phyloP scores from a whole-genome alignment of 53 echinoderm and acorn worm genomes.

The Paracentrotus lividus region DNA sequence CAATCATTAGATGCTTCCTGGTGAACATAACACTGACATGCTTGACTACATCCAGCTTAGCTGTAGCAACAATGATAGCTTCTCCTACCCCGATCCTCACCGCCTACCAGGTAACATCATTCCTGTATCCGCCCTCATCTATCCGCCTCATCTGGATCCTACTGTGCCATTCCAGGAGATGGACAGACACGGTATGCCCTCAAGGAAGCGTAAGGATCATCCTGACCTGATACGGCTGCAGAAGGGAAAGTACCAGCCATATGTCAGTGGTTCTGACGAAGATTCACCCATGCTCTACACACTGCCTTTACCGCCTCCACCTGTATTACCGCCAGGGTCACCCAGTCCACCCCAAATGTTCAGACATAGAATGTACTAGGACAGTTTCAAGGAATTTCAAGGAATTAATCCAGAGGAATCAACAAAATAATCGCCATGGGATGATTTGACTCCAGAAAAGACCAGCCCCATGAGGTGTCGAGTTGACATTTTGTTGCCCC shows the following conservation, averaged over 20 bases:
- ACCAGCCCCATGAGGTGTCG: background rate
- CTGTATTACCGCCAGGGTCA: slow-evolving; percentile 28
- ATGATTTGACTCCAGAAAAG: background rate
- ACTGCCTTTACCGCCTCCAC: slow-evolving; percentile 32
- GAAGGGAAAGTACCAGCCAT: background rate
- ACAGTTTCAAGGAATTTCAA: background rate
- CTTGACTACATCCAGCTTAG: slow-evolving; percentile 51
- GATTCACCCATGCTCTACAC: slow-evolving; percentile 36
- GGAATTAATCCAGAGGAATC: no score
- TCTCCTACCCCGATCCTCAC: slow-evolving; percentile 31
- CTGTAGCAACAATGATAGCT: slow-evolving; percentile 42
- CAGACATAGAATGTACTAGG: slow-evolving; percentile 53
- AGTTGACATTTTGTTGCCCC: background rate
- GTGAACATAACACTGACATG: slow-evolving; percentile 16
- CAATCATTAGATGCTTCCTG: slow-evolving; percentile 34
- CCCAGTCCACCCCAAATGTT: slow-evolving; percentile 62
- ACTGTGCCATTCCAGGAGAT: background rate
- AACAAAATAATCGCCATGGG: background rate
- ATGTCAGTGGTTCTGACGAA: background rate
- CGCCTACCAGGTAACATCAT: background rate
- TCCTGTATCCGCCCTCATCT: slow-evolving; percentile 35
- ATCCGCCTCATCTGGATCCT: slow-evolving; percentile 38
- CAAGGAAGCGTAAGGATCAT: background rate
- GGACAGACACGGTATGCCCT: background rate
- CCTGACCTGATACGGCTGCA: background rate